Conservation (phyloP, 2,888 invertebrate species). For the Kuschelorhynchus macadamiae region DNA sequence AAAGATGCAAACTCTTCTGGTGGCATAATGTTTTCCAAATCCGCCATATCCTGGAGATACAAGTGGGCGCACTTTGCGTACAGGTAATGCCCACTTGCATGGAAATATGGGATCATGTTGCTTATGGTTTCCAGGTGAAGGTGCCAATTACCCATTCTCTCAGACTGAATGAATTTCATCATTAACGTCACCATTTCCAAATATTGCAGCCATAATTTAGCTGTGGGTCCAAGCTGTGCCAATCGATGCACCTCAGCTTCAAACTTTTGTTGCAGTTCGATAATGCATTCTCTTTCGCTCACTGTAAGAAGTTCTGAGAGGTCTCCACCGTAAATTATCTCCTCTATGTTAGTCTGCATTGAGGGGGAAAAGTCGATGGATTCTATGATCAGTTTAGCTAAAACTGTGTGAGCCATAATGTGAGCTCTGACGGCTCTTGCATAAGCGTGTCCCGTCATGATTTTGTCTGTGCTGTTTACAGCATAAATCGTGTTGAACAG, state of each 20-base stretch:
- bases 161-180: background rate
- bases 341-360: too few relatives aligned
- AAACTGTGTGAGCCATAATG: too few relatives aligned
- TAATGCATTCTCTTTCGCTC: too few relatives aligned
- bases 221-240: too few relatives aligned
- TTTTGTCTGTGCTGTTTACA: too few relatives aligned
- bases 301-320: background rate
- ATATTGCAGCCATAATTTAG: too few relatives aligned
- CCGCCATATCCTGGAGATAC: conserved; percentile 1
- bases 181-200: conserved; percentile 1
- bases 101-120: conserved; percentile 4
- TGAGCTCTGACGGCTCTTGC: background rate
- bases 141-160: conserved; percentile 6
- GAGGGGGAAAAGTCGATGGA: background rate
- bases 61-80: too few relatives aligned
- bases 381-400: background rate
- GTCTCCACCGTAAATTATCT: too few relatives aligned
- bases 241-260: too few relatives aligned
- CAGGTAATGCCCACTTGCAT: conserved; percentile 1
- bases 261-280: too few relatives aligned
- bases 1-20: too few relatives aligned
- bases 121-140: conserved; percentile 19
- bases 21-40: background rate
- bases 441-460: background rate
- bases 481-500: too few relatives aligned